These are phyloP conservation scores for Delia radicum DNA, from an alignment of 1,140 invertebrate species.

Conservation along the genomic window DNA sequence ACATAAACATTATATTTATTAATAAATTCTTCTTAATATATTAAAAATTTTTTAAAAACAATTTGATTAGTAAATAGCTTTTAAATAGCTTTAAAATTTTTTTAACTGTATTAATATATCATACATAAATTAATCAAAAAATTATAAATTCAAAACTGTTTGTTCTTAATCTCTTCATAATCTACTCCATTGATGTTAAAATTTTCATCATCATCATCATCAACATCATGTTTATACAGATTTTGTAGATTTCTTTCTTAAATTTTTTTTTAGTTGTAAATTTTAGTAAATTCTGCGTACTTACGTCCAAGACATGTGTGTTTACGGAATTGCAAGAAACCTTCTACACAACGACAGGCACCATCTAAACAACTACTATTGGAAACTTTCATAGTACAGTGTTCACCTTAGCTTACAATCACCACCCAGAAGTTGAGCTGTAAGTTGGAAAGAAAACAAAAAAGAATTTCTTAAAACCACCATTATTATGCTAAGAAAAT, in stretches of 20 bases:
- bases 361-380: conserved; percentile 73
- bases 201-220: not conserved
- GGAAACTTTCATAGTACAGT: conserved; percentile 78
- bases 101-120: too few relatives aligned
- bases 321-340: conserved; percentile 79
- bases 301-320: conserved; percentile 87
- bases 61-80: too few relatives aligned
- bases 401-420: conserved; percentile 71
- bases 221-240: not conserved
- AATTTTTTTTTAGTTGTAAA: not conserved
- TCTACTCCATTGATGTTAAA: too few relatives aligned
- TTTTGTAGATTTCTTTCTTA: not conserved
- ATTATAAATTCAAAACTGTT: not conserved
- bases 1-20: too few relatives aligned
- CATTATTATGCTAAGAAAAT: not conserved
- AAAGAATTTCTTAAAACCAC: too few relatives aligned
- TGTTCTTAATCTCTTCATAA: not conserved
- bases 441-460: conserved; percentile 33
- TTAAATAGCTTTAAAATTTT: too few relatives aligned
- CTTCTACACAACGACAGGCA: conserved; percentile 76
- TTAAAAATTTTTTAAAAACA: too few relatives aligned
- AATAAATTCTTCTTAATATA: too few relatives aligned
- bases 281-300: conserved; percentile 55
- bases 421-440: conserved; percentile 75
- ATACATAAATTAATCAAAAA: too few relatives aligned